These are phyloP conservation scores for Prionace glauca DNA, from an alignment of 2,797 vertebrate species.

Conservation along the genomic window DNA sequence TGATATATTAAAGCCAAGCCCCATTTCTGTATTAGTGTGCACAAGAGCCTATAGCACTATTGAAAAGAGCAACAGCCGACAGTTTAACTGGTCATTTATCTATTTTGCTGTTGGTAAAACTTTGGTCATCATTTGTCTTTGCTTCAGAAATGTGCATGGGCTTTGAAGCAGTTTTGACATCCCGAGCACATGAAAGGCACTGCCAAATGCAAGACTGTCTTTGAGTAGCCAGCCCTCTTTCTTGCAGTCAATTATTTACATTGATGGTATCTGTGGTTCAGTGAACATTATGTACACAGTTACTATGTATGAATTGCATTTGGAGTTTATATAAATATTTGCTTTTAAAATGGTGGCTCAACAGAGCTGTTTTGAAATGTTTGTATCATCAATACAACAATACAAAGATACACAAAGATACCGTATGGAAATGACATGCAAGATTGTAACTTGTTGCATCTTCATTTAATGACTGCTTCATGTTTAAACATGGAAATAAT, in stretches of 20 bases:
- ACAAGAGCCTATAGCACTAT: no score
- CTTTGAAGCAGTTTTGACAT: background rate
- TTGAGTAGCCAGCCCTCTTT: background rate
- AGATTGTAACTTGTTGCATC: background rate
- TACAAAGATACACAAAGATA: background rate
- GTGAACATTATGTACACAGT: background rate
- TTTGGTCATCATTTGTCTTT: background rate
- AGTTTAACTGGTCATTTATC: background rate
- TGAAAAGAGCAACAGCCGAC: no score
- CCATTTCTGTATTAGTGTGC: no score
- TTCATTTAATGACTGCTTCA: background rate
- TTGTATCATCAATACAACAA: background rate
- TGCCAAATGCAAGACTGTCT: background rate
- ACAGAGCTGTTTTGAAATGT: background rate
- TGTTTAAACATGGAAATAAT: background rate
- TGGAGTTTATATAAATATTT: slow-evolving; percentile 1
- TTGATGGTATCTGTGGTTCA: background rate
- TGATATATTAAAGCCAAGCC: background rate
- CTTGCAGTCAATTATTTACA: background rate
- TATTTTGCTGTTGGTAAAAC: background rate
- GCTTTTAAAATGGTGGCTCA: background rate
- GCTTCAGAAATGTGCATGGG: background rate
- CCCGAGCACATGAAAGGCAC: background rate
- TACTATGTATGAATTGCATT: background rate
- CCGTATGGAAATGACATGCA: background rate